Conservation (phyloP, 1,140 invertebrate species). For the Pteromalus puparum region DNA sequence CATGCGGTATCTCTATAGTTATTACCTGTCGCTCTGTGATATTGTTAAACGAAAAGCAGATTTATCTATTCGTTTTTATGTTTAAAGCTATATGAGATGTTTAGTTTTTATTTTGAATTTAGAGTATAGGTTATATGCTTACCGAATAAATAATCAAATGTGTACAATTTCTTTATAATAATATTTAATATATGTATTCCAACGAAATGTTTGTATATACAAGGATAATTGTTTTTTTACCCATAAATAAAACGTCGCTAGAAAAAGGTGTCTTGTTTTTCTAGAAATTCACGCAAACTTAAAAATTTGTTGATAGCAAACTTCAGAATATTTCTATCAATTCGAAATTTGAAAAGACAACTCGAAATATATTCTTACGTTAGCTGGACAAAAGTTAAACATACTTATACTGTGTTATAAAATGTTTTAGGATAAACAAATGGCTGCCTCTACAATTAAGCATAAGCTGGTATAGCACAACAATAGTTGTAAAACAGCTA, state of each 20-base stretch:
- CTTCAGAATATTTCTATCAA: not conserved
- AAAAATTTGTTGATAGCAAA: not conserved
- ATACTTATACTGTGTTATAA: too few species aligned
- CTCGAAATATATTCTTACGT: too few species aligned
- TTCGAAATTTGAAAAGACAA: too few species aligned
- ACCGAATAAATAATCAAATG: not conserved
- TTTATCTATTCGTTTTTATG: conserved; percentile 20
- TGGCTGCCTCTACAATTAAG: too few species aligned
- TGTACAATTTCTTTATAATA: conserved; percentile 4
- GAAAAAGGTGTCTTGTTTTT: not conserved
- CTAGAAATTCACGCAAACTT: not conserved
- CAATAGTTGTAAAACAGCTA: too few species aligned
- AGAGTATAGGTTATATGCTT: not conserved
- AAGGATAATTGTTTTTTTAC: conserved; percentile 29
- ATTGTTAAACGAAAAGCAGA: not conserved
- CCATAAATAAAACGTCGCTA: conserved; percentile 25
- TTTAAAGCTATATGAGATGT: not conserved
- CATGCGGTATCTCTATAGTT: not conserved
- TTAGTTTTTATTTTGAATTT: not conserved
- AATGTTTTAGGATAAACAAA: too few species aligned
- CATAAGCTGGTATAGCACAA: too few species aligned
- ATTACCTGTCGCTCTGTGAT: not conserved
- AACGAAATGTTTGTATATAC: conserved; percentile 32
- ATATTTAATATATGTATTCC: conserved; percentile 23
- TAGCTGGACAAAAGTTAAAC: too few species aligned